A percentile compares a stretch with the other conserved stretches of the same genome.
Conservation (phyloP, 2,797 vertebrate species). For the Ctenosaura bakeri region DNA sequence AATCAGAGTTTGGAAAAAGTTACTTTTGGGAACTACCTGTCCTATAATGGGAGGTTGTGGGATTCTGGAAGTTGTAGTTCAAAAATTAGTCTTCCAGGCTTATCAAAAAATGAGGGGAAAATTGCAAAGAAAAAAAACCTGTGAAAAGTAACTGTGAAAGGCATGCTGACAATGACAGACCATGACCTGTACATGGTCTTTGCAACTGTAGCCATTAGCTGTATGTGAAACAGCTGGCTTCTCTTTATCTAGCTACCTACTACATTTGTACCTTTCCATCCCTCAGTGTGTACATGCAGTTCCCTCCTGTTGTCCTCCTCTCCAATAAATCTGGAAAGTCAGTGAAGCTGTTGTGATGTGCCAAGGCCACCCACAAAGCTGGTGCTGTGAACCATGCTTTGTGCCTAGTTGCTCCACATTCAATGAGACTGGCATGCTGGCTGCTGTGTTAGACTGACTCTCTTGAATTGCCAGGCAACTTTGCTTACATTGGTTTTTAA, state of each 20-base stretch:
- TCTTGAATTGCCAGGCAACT: not conserved
- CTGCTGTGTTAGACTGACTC: not conserved
- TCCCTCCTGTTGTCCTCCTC: not conserved
- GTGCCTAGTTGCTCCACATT: not conserved
- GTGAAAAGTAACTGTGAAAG: not conserved
- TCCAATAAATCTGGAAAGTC: not conserved
- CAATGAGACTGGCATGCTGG: not conserved
- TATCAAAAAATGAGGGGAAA: too few relatives aligned
- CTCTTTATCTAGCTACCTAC: not conserved
- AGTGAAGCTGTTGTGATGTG: not conserved
- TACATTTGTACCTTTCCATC: not conserved
- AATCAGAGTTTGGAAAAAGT: not conserved
- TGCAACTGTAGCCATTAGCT: not conserved
- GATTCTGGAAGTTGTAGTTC: too few relatives aligned
- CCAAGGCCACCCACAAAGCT: conserved; percentile 3
- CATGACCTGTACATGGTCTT: not conserved
- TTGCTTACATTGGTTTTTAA: not conserved
- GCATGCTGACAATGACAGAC: not conserved
- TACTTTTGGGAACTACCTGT: too few relatives aligned
- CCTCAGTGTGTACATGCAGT: not conserved
- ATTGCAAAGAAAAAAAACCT: not conserved
- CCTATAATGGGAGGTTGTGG: too few relatives aligned
- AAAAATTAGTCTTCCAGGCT: too few relatives aligned
- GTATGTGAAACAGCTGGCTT: not conserved
- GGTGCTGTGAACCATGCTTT: not conserved